These are phyloP conservation scores for Zaprionus davidi DNA, from an alignment of 1,140 invertebrate genomes.

Conservation along the genomic window DNA sequence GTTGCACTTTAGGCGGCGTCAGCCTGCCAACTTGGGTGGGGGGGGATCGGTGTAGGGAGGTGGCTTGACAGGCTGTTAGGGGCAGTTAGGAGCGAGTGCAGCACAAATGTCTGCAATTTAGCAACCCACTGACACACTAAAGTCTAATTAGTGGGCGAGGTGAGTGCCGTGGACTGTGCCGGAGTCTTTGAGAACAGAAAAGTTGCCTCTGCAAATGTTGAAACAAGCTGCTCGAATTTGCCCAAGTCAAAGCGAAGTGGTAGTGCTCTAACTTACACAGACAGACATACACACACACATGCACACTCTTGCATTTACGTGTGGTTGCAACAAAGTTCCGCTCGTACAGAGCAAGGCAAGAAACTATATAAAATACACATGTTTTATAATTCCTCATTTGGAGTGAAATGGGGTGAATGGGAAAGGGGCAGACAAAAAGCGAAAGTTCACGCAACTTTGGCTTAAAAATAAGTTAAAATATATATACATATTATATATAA, in stretches of 20 bases:
- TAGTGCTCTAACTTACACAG: background rate
- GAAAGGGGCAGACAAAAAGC: background rate
- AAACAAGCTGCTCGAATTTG: background rate
- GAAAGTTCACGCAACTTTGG: background rate
- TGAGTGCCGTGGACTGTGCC: conserved; percentile 6
- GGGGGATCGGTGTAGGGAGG: background rate
- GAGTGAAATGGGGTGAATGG: background rate
- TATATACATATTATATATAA: background rate
- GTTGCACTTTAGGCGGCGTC: conserved; percentile 63
- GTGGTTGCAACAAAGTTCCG: background rate
- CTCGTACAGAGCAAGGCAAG: background rate
- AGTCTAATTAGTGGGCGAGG: conserved; percentile 68
- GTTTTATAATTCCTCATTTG: background rate
- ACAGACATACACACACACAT: background rate
- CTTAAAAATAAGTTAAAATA: background rate
- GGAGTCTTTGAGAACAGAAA: conserved; percentile 47
- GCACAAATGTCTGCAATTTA: conserved; percentile 69
- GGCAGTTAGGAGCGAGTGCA: conserved; percentile 29
- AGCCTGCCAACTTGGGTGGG: conserved; percentile 14
- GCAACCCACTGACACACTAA: conserved; percentile 82
- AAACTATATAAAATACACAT: conserved; percentile 1
- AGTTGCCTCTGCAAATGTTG: conserved; percentile 13
- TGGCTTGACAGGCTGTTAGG: conserved; percentile 1
- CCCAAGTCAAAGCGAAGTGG: background rate
- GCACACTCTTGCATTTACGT: background rate